A percentile compares a stretch with the other conserved stretches of the same genome.
phyloP scores from a whole-genome alignment of 2,797 vertebrate genomes.

The Micromesistius poutassou region DNA sequence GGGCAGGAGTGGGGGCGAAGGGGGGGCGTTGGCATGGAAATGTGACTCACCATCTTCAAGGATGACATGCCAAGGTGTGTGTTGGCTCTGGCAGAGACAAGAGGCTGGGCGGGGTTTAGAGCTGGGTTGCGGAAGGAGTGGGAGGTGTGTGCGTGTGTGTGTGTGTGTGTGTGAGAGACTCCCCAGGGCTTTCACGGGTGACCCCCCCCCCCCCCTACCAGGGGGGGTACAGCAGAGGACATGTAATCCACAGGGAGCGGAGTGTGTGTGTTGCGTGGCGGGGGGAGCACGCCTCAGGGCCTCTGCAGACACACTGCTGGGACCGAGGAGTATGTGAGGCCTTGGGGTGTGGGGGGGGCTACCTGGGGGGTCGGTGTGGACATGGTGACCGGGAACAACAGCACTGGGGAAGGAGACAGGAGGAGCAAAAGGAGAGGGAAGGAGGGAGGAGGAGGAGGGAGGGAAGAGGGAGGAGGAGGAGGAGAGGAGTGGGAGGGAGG shows the following conservation, averaged over 20 bases:
- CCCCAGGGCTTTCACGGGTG: too few relatives aligned
- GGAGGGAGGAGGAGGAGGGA: too few relatives aligned
- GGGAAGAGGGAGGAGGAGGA: too few relatives aligned
- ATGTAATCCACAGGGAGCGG: neutral
- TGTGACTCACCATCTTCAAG: neutral
- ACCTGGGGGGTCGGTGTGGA: neutral
- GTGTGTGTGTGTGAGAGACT: neutral
- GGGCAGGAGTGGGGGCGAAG: slow-evolving; percentile 9
- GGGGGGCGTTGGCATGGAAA: slow-evolving; percentile 16
- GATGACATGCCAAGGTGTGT: neutral
- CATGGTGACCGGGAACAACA: neutral
- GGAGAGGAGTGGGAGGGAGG: too few relatives aligned
- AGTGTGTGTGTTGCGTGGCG: neutral
- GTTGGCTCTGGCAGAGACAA: slow-evolving; percentile 10
- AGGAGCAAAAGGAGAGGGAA: neutral
- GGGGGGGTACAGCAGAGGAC: neutral
- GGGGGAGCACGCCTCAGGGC: slow-evolving; percentile 33
- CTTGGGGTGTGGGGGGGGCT: neutral
- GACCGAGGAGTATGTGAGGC: slow-evolving; percentile 8
- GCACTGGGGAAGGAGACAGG: too few relatives aligned
- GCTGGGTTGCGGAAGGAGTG: neutral
- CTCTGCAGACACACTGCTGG: slow-evolving; percentile 27
- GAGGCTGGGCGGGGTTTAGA: too few relatives aligned
- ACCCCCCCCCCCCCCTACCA: neutral
- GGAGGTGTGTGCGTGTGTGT: too few relatives aligned